Base-by-base conservation (phyloP, 2,113 vertebrate genomes). In the Crotophaga sulcirostris region DNA sequence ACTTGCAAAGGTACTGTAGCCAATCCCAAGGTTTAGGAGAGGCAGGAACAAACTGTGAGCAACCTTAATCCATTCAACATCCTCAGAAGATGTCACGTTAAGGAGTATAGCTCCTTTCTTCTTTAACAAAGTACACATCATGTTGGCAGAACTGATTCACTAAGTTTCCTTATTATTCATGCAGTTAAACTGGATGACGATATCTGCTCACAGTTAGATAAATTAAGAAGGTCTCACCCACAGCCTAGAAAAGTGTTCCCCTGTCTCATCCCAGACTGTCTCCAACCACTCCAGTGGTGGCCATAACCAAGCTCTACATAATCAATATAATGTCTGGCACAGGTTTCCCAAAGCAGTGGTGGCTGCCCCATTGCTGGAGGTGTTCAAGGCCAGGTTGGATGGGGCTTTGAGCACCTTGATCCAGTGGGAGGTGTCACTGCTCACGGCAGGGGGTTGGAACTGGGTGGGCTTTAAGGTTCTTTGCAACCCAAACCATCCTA, bases 291-390 rank as follows among this genome's bases (percentile, higher is more conserved):
- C 56, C 1, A 2, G 16, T 34, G 13, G 16, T 0, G 3, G 16
- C 59, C 2, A 1, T 6, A 31, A 54, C 14, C 26, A 44, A 24
- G 18, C 45, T 38, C 2, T 2, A 44, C 1, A 2, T 2, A 26
- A 21, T 2, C 7, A 0, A 38, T 2, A 18, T 8, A 26, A 76
- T 5, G 13, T 16, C 16, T 29, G 36, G 31, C 7, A 8, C 47
- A 49, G 47, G 47, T 24, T 49, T 21, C 47, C 47, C 17, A 24
- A 21, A 49, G 47, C 21, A 49, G 47, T 24, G 21, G 47, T 49
- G 47, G 47, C 47, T 49, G 11, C 23, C 47, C 47, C 21, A 49
- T 20, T 20, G 19, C 47, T 47, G 47, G 47, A 47, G 11, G 18
- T 7, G 47, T 47, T 47, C 47, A 20, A 47, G 47, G 47, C 47